A percentile compares a stretch with the other conserved stretches of the same genome.
Conservation (phyloP, 2,113 vertebrate species). For the Gasterosteus aculeatus region DNA sequence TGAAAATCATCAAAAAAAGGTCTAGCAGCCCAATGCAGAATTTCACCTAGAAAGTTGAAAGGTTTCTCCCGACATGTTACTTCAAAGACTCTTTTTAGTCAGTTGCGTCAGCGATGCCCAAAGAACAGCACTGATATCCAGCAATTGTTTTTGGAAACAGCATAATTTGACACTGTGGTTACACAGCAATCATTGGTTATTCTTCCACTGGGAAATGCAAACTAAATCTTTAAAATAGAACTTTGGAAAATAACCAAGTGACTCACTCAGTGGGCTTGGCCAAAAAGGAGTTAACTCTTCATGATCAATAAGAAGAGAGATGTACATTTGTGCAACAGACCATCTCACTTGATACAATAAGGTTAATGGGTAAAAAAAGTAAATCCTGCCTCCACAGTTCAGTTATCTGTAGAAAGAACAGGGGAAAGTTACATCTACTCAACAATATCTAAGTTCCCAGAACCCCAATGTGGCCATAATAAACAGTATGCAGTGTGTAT, state of each 20-base stretch:
- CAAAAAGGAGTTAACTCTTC: neutral
- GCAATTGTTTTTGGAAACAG: conserved; percentile 16
- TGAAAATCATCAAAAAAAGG: conserved; percentile 30
- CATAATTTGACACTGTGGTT: conserved; percentile 20
- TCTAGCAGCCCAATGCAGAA: conserved; percentile 7
- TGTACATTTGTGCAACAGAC: neutral
- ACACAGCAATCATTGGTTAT: neutral
- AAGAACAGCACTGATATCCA: conserved; percentile 27
- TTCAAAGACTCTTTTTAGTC: conserved; percentile 4
- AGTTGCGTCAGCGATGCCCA: conserved; percentile 12
- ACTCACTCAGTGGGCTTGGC: neutral
- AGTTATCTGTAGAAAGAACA: neutral
- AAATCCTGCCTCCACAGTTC: neutral
- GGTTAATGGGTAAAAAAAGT: neutral
- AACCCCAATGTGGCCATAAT: neutral
- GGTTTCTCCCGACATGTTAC: conserved; percentile 17
- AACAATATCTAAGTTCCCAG: neutral
- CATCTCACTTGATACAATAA: neutral
- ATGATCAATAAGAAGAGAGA: neutral
- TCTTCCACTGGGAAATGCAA: conserved; percentile 12
- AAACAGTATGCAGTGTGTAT: conserved; percentile 17
- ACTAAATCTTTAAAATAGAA: conserved; percentile 1
- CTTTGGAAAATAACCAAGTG: conserved; percentile 6
- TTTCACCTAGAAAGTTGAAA: conserved; percentile 20
- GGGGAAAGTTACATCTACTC: neutral